Base-by-base conservation (phyloP, 2,797 vertebrate genomes). In the Mastacembelus armatus region DNA sequence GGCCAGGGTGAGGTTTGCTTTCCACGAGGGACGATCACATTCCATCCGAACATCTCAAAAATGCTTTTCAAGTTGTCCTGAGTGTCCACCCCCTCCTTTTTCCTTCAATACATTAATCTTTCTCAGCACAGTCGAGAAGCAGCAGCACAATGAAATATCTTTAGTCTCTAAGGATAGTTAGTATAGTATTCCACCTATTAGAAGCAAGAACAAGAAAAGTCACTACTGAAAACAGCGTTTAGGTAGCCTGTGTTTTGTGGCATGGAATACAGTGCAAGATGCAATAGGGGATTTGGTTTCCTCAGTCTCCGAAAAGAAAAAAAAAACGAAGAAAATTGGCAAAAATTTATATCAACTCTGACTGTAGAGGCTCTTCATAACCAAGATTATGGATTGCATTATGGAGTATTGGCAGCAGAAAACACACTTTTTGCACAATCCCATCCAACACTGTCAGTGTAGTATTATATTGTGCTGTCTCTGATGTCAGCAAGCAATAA, bases 21-120 rank as follows among this genome's bases (percentile, higher is more conserved):
- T 89, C 74, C 78, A 38, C 88, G 47, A 42, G 66, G 66, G 66
- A 83, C 62, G 71, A 74, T 73, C 78, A 88, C 88, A 91, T 90
- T 92, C 89, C 88, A 71, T 70, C n/a, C 5, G 32, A 81, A 66
- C 57, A 50, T 81, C 80, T 71, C 57, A 86, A 81, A 82, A 88
- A 80, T 66, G 65, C 62, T 63, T 71, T 76, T 76, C 35, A 69
- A 50, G 42, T 42, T 4, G n/a, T 62, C 65, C 43, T 44, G 33
- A 66, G 51, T 12, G 3, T 42, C 48, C 5, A 4, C 40, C 8
- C 47, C 11, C 22, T 65, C 33, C 40, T 65, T 68, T 42, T 56
- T 38, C 58, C 61, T 55, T 69, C 68, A 47, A 24, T 58, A 35
- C 39, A 43, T 51, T 43, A 44, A 79, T 71, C 52, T 43, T 18